Evolutionary conservation across 35 echinoderm and acorn worm species (phyloP), one percentile per base, ranked within the genome.

Genomic region (Eucidaris tribuloides): DNA sequence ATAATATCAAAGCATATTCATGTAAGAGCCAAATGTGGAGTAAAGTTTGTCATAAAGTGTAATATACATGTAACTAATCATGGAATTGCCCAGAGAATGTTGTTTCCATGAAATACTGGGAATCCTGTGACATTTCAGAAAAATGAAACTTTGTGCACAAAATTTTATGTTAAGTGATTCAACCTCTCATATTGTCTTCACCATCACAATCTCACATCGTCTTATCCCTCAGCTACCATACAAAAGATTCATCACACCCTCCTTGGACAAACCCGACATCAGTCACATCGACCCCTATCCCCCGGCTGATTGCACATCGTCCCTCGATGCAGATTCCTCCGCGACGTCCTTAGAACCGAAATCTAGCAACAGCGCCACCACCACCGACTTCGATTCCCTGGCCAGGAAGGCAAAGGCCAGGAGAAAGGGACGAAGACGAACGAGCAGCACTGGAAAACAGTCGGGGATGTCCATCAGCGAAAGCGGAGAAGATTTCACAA

Each of bases 171-270:
- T n/a, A n/a, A n/a, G n/a, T n/a, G n/a, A n/a, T n/a, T n/a, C n/a
- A n/a, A n/a, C n/a, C n/a, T n/a, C n/a, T n/a, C n/a, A n/a, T n/a
- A n/a, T n/a, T n/a, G n/a, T n/a, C n/a, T n/a, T n/a, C n/a, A n/a
- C n/a, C n/a, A n/a, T n/a, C n/a, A n/a, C n/a, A n/a, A n/a, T n/a
- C n/a, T n/a, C n/a, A n/a, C n/a, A n/a, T n/a, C n/a, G n/a, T n/a
- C n/a, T n/a, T n/a, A n/a, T n/a, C n/a, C n/a, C n/a, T n/a, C 64
- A 92, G 90, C 65, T 92, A 2, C 90, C 90, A 77, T 59, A 76
- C 31, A 80, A 81, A 44, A 43, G 59, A 19, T 87, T 87, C 30
- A 87, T 92, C 64, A 76, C 63, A 1, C 90, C 90, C 37, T 92
- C 86, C 45, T 34, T 66, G 22, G 76, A 61, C 18, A 60, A 45